These are phyloP conservation scores for Eristalinus sepulchralis DNA, from an alignment of 2,888 invertebrate species.

Conservation along the genomic window DNA sequence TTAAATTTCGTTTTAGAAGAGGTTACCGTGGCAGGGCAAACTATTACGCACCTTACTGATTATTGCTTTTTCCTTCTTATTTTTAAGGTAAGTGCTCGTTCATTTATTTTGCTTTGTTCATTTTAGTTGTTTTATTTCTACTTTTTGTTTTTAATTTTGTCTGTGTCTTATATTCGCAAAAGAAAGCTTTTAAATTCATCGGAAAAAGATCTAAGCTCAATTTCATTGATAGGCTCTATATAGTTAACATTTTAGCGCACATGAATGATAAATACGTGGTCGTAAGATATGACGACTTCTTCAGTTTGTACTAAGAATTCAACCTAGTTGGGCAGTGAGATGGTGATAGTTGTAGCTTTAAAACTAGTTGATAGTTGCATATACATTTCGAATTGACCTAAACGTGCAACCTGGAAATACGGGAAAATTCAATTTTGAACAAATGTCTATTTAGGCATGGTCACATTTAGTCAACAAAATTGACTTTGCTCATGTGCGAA, in stretches of 20 bases:
- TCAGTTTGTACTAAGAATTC: neutral
- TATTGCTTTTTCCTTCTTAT: constrained; percentile 78
- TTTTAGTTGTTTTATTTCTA: constrained; percentile 33
- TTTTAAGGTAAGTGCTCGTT: constrained; percentile 79
- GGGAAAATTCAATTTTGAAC: too few relatives aligned
- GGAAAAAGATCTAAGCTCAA: constrained; percentile 27
- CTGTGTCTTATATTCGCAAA: constrained; percentile 27
- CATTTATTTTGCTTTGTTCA: constrained; percentile 27
- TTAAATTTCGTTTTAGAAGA: constrained; percentile 80
- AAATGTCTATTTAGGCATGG: too few relatives aligned
- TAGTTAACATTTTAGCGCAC: neutral
- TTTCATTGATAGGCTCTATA: constrained; percentile 3
- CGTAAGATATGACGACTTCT: neutral
- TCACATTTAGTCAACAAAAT: too few relatives aligned
- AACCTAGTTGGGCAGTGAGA: too few relatives aligned
- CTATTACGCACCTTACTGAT: constrained; percentile 81
- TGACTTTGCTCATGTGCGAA: too few relatives aligned
- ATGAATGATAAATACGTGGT: too few relatives aligned
- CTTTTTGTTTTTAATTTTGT: constrained; percentile 49
- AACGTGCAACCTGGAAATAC: too few relatives aligned
- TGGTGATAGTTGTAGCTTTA: too few relatives aligned
- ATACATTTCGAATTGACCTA: too few relatives aligned
- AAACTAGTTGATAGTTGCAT: too few relatives aligned
- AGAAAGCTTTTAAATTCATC: constrained; percentile 23
- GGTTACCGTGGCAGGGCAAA: constrained; percentile 81